phyloP scores from a whole-genome alignment of 2,888 invertebrate genomes.

The Heteropelma amictum region DNA sequence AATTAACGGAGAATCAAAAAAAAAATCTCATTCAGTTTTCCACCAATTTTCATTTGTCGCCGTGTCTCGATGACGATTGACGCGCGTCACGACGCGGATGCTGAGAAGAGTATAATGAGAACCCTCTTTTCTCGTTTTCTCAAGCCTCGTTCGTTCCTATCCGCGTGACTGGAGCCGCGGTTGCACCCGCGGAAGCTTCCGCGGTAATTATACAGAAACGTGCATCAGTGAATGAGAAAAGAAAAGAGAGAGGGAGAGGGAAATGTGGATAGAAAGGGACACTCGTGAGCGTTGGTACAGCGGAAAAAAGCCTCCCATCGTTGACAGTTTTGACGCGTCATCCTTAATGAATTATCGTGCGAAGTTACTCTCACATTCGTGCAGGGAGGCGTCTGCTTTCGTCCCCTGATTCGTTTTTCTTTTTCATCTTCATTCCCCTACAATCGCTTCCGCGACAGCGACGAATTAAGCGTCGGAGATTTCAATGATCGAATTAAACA shows the following conservation, averaged over 20 bases:
- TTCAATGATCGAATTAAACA: conserved; percentile 63
- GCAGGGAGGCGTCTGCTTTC: conserved; percentile 52
- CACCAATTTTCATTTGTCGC: not conserved
- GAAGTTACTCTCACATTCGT: conserved; percentile 56
- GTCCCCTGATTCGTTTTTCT: not conserved
- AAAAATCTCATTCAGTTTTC: not conserved
- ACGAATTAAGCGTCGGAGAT: conserved; percentile 61
- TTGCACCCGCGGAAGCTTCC: conserved; percentile 46
- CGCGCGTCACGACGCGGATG: conserved; percentile 31
- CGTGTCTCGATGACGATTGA: conserved; percentile 2
- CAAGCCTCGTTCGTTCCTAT: conserved; percentile 7
- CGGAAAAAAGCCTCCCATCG: conserved; percentile 14
- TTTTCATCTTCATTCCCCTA: not conserved
- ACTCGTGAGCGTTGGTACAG: not conserved
- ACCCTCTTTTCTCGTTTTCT: conserved; percentile 14
- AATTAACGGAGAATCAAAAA: no score
- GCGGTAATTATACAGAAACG: conserved; percentile 53
- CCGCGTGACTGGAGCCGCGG: not conserved
- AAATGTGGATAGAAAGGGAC: not conserved
- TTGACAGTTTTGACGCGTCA: conserved; percentile 61
- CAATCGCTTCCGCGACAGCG: conserved; percentile 48
- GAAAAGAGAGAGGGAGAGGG: conserved; percentile 7
- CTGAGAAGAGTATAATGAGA: conserved; percentile 20
- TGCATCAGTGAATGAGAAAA: conserved; percentile 8
- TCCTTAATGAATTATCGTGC: conserved; percentile 63